A percentile compares a stretch with the other conserved stretches of the same genome.
Evolutionary conservation across 1,140 invertebrate species (phyloP).

Genomic region (Heliconius hewitsoni): DNA sequence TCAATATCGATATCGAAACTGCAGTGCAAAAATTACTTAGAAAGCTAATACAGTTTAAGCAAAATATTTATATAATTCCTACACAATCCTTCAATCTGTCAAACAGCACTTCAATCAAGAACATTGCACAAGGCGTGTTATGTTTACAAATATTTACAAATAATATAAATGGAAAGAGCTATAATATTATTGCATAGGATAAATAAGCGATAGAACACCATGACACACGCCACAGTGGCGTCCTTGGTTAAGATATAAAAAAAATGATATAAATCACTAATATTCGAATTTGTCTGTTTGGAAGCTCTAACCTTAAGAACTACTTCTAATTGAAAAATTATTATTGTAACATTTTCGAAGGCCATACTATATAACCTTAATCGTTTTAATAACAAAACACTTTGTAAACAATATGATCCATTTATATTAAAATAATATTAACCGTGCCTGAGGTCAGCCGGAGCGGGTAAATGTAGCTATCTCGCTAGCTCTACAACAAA

Average conservation of each 20-base stretch:
- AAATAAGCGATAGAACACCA: background rate
- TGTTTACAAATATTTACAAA: constrained; percentile 6
- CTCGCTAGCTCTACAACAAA: background rate
- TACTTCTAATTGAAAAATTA: too few species aligned
- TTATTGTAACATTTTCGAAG: too few species aligned
- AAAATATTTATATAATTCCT: background rate
- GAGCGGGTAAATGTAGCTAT: background rate
- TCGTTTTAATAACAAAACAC: too few species aligned
- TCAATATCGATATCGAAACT: background rate
- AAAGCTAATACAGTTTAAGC: background rate
- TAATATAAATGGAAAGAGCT: background rate
- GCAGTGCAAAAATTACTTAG: background rate
- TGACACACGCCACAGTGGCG: background rate
- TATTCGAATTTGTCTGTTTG: too few species aligned
- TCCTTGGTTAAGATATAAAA: background rate
- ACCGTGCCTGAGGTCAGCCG: background rate
- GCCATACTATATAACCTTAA: too few species aligned
- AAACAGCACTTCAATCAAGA: constrained; percentile 6
- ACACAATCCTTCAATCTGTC: constrained; percentile 2
- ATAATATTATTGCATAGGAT: background rate
- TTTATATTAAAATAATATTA: constrained; percentile 1
- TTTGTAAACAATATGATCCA: background rate
- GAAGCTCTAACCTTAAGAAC: too few species aligned
- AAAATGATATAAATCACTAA: too few species aligned
- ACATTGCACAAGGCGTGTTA: constrained; percentile 4